These are phyloP conservation scores for Stegastes partitus DNA, from an alignment of 2,113 vertebrate genomes.

Conservation along the genomic window DNA sequence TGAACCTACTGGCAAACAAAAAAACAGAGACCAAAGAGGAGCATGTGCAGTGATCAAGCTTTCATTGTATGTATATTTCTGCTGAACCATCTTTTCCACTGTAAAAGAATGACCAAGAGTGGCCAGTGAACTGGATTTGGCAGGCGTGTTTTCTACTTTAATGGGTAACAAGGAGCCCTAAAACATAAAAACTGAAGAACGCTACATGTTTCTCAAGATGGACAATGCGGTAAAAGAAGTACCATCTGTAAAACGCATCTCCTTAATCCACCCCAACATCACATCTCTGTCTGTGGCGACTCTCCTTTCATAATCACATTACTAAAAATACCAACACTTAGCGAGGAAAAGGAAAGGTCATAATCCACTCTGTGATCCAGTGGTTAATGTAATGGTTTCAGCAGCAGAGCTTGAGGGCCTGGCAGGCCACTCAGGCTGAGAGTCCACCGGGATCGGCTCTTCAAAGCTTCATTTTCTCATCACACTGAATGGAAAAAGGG, in stretches of 20 bases:
- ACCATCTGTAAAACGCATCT: neutral
- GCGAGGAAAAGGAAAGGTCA: slow-evolving; percentile 1
- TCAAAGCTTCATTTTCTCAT: slow-evolving; percentile 24
- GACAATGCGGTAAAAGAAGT: neutral
- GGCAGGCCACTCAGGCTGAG: neutral
- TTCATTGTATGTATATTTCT: too few species aligned
- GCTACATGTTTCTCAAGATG: neutral
- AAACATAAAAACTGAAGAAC: neutral
- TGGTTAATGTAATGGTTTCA: slow-evolving; percentile 37
- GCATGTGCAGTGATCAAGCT: too few species aligned
- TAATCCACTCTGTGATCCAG: slow-evolving; percentile 33
- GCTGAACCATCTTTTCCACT: too few species aligned
- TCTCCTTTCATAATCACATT: slow-evolving; percentile 26
- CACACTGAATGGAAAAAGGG: too few species aligned
- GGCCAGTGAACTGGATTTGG: too few species aligned
- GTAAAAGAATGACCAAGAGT: too few species aligned
- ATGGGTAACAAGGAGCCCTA: neutral
- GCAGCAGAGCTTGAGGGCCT: slow-evolving; percentile 4
- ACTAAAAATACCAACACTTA: slow-evolving; percentile 51
- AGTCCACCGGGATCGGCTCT: slow-evolving; percentile 7
- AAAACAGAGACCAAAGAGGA: too few species aligned
- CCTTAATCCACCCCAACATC: neutral
- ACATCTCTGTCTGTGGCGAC: neutral
- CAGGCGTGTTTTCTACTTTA: neutral
- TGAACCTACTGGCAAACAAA: too few species aligned